Evolutionary conservation across 2,113 vertebrate genomes (phyloP).

Genomic region (Accipiter cooperii): DNA sequence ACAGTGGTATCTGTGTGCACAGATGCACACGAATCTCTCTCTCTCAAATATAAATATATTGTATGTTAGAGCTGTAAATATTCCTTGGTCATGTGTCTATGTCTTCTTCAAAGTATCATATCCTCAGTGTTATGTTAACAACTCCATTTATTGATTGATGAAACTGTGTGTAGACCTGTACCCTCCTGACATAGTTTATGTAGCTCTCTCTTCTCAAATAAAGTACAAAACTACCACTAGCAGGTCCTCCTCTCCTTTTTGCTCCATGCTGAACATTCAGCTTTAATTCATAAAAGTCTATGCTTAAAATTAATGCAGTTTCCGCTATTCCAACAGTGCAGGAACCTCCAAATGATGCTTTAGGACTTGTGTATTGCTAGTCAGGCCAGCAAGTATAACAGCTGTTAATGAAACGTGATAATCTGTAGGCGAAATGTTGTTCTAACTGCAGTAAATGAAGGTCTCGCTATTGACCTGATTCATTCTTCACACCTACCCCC

Average conservation of each 20-base stretch:
- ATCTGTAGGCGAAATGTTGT: background rate
- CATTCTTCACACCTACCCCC: background rate
- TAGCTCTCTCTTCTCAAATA: slow-evolving; percentile 83
- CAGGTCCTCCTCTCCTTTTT: background rate
- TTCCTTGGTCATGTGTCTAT: slow-evolving; percentile 71
- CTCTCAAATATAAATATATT: slow-evolving; percentile 75
- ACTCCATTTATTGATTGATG: slow-evolving; percentile 77
- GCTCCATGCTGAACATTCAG: background rate
- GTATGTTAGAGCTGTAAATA: slow-evolving; percentile 80
- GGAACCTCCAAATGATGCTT: background rate
- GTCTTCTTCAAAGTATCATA: slow-evolving; percentile 74
- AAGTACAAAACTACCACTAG: slow-evolving; percentile 69
- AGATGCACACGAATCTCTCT: slow-evolving; percentile 47
- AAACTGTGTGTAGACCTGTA: slow-evolving; percentile 75
- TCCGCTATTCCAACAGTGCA: background rate
- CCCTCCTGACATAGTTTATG: slow-evolving; percentile 79
- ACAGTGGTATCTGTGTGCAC: slow-evolving; percentile 57
- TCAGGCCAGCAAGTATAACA: background rate
- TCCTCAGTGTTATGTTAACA: slow-evolving; percentile 75
- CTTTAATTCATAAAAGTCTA: background rate
- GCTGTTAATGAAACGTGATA: background rate
- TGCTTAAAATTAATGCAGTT: background rate
- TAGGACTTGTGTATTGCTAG: background rate
- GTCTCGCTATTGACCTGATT: background rate
- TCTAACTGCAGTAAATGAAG: background rate